Base-by-base conservation (phyloP, 2,888 invertebrate species). In the Hypselothyrea guttata region DNA sequence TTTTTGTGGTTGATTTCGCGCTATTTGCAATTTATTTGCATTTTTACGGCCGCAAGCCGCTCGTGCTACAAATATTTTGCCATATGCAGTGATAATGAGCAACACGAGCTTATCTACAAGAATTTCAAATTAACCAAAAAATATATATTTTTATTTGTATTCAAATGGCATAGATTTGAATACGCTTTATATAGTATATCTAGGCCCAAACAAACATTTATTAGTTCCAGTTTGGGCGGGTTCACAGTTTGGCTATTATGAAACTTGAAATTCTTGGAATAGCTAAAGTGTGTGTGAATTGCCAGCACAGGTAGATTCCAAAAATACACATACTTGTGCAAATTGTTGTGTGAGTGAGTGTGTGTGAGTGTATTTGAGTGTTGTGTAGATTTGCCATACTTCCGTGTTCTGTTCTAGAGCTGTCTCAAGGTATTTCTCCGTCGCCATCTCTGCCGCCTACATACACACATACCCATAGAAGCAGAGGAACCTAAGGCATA, bases 11-110 rank as follows among this genome's bases (percentile, higher is more conserved):
- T 40, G 54, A 16, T 54, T 47, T 38, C n/a, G 11, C 13, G 7
- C 35, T 22, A 48, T 59, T 59, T 54, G 46, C 31, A 51, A 54
- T 57, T 38, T 31, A 34, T 34, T 57, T 18, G 4, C 41, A 78
- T 75, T 75, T 68, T 70, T 65, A 61, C 65, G 79, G 79, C 48
- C 47, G 35, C 64, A 79, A 79, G 58, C 31, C 60, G 53, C 22
- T 57, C 35, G 22, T 22, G 49, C 52, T 33, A 35, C 13, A 51
- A 45, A 52, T 69, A 51, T 76, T 68, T 60, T 72, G 56, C 44
- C 68, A 79, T 58, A 12, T 12, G 8, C 47, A 28, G 37, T 28
- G 38, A 44, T 13, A 42, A 11, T 49, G 42, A 54, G 57, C 12
- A 53, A 45, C 37, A 54, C 33, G 46, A 71, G 44, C 54, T 71